A percentile compares a stretch with the other conserved stretches of the same genome.
phyloP scores from a whole-genome alignment of 2,888 invertebrate species.

The Acanthococcus lagerstroemiae region DNA sequence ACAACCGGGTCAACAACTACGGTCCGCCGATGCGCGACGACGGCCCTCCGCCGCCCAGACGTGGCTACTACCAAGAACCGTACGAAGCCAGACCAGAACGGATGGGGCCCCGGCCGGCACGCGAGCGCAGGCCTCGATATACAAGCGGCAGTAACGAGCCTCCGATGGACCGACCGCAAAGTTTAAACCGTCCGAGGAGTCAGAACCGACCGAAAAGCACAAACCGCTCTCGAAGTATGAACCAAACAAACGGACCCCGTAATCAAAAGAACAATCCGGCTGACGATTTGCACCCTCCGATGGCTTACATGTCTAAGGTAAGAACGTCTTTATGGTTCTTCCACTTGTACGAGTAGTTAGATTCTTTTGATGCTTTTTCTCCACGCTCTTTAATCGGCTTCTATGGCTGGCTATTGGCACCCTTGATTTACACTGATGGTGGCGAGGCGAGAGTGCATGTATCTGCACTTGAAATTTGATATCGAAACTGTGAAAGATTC shows the following conservation, averaged over 20 bases:
- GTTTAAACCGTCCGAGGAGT: conserved; percentile 13
- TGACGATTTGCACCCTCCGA: too few relatives aligned
- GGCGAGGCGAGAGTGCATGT: too few relatives aligned
- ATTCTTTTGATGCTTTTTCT: too few relatives aligned
- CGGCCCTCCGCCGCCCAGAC: background rate
- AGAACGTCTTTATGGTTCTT: too few relatives aligned
- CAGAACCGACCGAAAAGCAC: conserved; percentile 5
- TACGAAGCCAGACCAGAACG: background rate
- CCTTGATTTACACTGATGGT: too few relatives aligned
- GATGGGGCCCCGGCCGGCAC: background rate
- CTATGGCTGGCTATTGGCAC: too few relatives aligned
- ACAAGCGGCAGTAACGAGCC: background rate
- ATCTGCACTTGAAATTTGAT: too few relatives aligned
- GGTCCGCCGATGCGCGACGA: background rate
- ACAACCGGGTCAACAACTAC: background rate
- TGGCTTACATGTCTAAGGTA: too few relatives aligned
- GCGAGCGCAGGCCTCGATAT: background rate
- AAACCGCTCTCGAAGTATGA: conserved; percentile 11
- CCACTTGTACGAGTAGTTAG: too few relatives aligned
- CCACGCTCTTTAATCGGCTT: too few relatives aligned
- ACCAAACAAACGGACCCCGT: background rate
- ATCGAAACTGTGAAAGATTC: too few relatives aligned
- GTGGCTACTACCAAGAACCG: background rate
- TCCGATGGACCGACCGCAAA: background rate
- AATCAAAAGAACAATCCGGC: too few relatives aligned